Evolutionary conservation across 2,113 vertebrate species (phyloP).

Genomic region (Campylomormyrus numenius): DNA sequence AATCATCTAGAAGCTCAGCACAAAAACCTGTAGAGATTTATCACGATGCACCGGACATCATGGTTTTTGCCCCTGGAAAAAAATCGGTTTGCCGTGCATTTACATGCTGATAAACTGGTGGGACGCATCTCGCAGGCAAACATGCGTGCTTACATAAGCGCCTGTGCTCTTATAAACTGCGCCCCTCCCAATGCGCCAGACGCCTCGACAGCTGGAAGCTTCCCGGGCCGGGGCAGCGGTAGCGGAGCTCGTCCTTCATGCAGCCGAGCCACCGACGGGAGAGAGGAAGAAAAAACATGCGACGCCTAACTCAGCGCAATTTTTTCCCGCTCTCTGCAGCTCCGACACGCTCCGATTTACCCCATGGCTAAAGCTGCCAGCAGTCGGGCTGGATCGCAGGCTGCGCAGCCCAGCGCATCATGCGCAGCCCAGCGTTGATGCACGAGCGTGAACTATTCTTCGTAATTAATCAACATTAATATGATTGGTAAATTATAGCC

Average conservation of each 20-base stretch:
- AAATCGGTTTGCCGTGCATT: neutral
- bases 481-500: constrained; percentile 83
- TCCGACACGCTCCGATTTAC: neutral
- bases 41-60: neutral
- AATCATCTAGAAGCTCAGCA: neutral
- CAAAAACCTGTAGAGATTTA: neutral
- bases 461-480: constrained; percentile 94
- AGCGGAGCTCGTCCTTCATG: neutral
- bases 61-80: neutral
- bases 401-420: constrained; percentile 65
- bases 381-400: constrained; percentile 74
- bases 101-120: neutral
- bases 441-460: constrained; percentile 74
- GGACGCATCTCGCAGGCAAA: neutral
- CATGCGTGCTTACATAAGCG: neutral
- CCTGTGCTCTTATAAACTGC: neutral
- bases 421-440: constrained; percentile 77
- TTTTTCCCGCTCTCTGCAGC: neutral
- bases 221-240: neutral
- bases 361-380: constrained; percentile 68
- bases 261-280: neutral
- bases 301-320: neutral
- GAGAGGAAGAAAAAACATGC: neutral
- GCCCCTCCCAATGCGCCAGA: neutral
- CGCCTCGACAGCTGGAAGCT: neutral